Base-by-base conservation (phyloP, 2,797 vertebrate genomes). In the Calcarius lapponicus region DNA sequence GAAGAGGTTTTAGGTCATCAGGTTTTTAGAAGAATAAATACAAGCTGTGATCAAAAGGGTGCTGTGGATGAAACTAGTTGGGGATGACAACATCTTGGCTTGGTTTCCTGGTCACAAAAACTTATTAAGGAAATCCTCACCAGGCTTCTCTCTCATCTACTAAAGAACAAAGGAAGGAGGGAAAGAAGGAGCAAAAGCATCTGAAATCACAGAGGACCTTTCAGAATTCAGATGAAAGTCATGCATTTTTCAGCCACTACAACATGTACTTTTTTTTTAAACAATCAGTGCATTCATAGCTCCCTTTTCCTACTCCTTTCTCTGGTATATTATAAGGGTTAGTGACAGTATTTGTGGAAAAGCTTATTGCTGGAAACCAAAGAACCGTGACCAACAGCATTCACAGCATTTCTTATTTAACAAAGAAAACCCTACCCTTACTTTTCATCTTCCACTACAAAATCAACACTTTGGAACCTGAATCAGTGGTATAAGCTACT, bases 211-310 rank as follows among this genome's bases (percentile, higher is more conserved):
- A 86, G 51, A 72, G 38, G 7, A 81, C 28, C 62, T 81, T 75
- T 72, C 80, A 84, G 42, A 86, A 92, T 74, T 83, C 53, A 74
- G 17, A 42, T 25, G 12, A 56, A 86, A 25, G 76, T 81, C 16
- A 81, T 29, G 20, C 58, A 91, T 88, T 90, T 90, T 93, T 67
- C 70, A 92, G 62, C 17, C 31, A 72, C n/a, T 54, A 84, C 14
- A 74, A 34, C n/a, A 62, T 7, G 25, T 29, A 61, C 5, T 2
- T 31, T 38, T 31, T 53, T 92, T 60, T 15, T 0, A 20, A 78
- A 61, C 58, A 54, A 79, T 75, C 17, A 47, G 32, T 22, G 75
- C 5, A 47, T 86, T 86, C 42, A 43, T 29, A 79, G 50, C 20
- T 80, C 38, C 28, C 38, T 72, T 67, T 51, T 38, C 47, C 47